Percentiles rank a stretch among this genome's conserved stretches.
Evolutionary conservation across 2,888 invertebrate species (phyloP).

Genomic region (Phyllotreta striolata): DNA sequence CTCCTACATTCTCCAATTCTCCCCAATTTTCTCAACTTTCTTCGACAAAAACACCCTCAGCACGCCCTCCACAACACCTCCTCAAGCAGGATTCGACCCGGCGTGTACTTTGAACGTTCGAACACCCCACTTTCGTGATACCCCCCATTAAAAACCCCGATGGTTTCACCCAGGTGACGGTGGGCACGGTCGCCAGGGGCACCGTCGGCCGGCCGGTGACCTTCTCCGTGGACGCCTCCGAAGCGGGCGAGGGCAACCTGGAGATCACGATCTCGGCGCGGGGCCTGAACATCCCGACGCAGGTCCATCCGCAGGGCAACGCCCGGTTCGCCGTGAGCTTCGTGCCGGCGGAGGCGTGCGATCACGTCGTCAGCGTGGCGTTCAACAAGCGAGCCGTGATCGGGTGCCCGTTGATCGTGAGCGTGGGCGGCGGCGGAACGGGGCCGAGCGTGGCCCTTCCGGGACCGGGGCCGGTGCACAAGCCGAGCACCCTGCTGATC

Average conservation of each 20-base stretch:
- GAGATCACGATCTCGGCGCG: constrained; percentile 96
- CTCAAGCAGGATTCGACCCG: too few species aligned
- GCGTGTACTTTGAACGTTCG: too few species aligned
- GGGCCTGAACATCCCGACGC: constrained; percentile 93
- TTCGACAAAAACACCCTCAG: too few species aligned
- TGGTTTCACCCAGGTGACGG: constrained; percentile 59
- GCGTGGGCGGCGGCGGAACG: constrained; percentile 72
- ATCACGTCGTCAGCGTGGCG: constrained; percentile 95
- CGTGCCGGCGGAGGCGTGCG: constrained; percentile 91
- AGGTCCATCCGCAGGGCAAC: constrained; percentile 90
- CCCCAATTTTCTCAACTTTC: too few species aligned
- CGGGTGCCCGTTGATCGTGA: constrained; percentile 91
- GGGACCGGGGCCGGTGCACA: constrained; percentile 76
- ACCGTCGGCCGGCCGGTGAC: constrained; percentile 92
- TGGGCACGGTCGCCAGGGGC: constrained; percentile 80
- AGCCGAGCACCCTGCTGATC: constrained; percentile 74
- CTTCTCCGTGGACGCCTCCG: constrained; percentile 93
- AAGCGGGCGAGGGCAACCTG: constrained; percentile 96
- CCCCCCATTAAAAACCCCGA: not conserved
- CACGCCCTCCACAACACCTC: too few species aligned
- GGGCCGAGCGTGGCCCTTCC: constrained; percentile 77
- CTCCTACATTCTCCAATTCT: too few species aligned
- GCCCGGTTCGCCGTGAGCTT: constrained; percentile 95
- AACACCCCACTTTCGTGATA: too few species aligned
- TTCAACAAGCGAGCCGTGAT: constrained; percentile 92